These are phyloP conservation scores for Stenotaenia linearis DNA, from an alignment of 2,888 invertebrate genomes.

Conservation along the genomic window DNA sequence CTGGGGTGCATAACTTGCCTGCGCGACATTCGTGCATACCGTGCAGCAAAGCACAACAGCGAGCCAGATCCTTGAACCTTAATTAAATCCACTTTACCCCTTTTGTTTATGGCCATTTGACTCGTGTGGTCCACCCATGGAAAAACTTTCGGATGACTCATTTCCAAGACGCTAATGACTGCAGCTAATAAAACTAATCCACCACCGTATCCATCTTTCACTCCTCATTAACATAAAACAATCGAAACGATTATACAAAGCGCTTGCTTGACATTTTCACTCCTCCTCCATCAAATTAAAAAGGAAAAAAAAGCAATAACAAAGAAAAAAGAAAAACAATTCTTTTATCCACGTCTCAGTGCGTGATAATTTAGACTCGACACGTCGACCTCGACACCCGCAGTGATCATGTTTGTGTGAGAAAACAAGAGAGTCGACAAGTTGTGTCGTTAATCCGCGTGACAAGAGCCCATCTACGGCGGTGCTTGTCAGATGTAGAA, in stretches of 20 bases:
- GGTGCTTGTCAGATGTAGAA: slow-evolving; percentile 9
- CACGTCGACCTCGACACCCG: slow-evolving; percentile 8
- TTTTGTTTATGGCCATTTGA: slow-evolving; percentile 26
- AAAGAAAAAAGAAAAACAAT: too few species aligned
- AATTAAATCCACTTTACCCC: slow-evolving; percentile 26
- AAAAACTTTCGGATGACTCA: slow-evolving; percentile 24
- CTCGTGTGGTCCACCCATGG: slow-evolving; percentile 24
- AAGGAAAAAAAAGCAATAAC: not conserved
- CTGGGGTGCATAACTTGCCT: slow-evolving; percentile 13
- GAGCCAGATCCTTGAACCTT: slow-evolving; percentile 26
- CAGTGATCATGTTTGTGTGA: slow-evolving; percentile 19
- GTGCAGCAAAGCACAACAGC: not conserved
- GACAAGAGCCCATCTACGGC: slow-evolving; percentile 23
- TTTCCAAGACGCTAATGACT: slow-evolving; percentile 4
- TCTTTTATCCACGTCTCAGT: not conserved
- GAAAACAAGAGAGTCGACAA: slow-evolving; percentile 26
- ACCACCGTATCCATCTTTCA: slow-evolving; percentile 2
- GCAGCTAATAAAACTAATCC: slow-evolving; percentile 26
- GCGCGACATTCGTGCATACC: not conserved
- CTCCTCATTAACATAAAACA: slow-evolving; percentile 23
- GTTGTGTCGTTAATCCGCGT: slow-evolving; percentile 26
- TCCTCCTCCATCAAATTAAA: not conserved
- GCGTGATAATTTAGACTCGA: slow-evolving; percentile 17
- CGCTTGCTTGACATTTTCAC: not conserved
- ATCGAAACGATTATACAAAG: slow-evolving; percentile 18